phyloP scores from a whole-genome alignment of 2,797 vertebrate species.

The Limnodromus scolopaceus region DNA sequence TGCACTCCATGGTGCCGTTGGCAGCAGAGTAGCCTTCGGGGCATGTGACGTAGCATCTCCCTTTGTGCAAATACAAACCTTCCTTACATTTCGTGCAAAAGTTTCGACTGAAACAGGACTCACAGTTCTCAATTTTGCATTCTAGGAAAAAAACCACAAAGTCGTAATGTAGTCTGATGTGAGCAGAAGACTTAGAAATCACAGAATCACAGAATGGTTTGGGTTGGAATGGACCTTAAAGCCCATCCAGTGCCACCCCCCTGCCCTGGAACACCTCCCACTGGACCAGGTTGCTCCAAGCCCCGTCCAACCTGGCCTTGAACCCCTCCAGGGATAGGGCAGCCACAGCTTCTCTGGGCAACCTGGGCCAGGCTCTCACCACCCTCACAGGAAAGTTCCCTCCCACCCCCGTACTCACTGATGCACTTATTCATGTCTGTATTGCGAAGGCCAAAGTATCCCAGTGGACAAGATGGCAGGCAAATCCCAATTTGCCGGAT shows the following conservation, averaged over 20 bases:
- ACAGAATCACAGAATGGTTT: not conserved
- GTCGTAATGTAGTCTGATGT: not conserved
- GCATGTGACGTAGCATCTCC: conserved; percentile 91
- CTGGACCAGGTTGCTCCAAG: not conserved
- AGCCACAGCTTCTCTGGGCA: not conserved
- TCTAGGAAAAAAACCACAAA: conserved; percentile 76
- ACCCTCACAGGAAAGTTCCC: not conserved
- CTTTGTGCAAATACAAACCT: conserved; percentile 94
- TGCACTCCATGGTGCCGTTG: conserved; percentile 95
- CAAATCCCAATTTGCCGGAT: conserved; percentile 96
- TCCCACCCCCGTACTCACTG: conserved; percentile 81
- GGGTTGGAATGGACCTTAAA: not conserved
- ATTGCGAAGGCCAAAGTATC: conserved; percentile 95
- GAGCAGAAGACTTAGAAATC: not conserved
- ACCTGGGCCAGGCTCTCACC: not conserved
- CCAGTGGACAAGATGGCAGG: conserved; percentile 92
- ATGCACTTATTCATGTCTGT: conserved; percentile 98
- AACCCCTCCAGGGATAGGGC: not conserved
- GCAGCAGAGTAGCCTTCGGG: conserved; percentile 86
- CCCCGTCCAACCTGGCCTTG: not conserved
- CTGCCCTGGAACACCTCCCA: not conserved
- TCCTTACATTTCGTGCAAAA: conserved; percentile 99
- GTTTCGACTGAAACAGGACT: conserved; percentile 97
- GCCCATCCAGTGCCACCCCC: not conserved
- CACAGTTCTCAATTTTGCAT: conserved; percentile 99